These are phyloP conservation scores for Centropus unirufus DNA, from an alignment of 2,113 vertebrate genomes.

Conservation along the genomic window DNA sequence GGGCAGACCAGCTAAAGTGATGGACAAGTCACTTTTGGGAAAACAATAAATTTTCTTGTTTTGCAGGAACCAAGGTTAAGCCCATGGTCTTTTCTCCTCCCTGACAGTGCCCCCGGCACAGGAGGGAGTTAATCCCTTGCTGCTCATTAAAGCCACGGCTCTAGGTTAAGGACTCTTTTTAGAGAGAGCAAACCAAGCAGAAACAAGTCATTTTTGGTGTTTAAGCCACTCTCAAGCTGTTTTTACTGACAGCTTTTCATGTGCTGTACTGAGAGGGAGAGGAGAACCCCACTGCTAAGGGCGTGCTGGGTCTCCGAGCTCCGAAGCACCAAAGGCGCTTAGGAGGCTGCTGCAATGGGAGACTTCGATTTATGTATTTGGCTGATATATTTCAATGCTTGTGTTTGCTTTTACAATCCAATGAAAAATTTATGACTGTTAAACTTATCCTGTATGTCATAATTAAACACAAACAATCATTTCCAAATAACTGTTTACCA, in stretches of 20 bases:
- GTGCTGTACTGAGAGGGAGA: accelerated
- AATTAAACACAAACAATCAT: slow-evolving; percentile 67
- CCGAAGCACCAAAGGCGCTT: neutral
- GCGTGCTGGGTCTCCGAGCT: neutral
- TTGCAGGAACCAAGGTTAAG: neutral
- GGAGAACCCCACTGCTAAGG: neutral
- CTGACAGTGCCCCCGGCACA: neutral
- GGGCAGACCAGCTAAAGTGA: neutral
- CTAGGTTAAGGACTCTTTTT: accelerated
- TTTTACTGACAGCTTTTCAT: neutral
- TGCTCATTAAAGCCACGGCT: neutral
- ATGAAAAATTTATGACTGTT: slow-evolving; percentile 51
- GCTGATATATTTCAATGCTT: neutral
- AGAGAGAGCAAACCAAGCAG: neutral
- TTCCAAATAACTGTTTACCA: slow-evolving; percentile 49
- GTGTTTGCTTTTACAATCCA: neutral
- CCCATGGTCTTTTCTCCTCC: neutral
- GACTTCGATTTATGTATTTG: neutral
- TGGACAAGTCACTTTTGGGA: neutral
- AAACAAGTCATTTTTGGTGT: neutral
- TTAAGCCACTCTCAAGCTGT: neutral
- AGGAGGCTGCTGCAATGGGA: neutral
- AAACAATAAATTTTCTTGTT: neutral
- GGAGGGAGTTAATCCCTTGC: neutral
- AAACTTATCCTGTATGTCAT: slow-evolving; percentile 37